Evolutionary conservation across 2,888 invertebrate genomes (phyloP).

Genomic region (Drosophila seclusa): DNA sequence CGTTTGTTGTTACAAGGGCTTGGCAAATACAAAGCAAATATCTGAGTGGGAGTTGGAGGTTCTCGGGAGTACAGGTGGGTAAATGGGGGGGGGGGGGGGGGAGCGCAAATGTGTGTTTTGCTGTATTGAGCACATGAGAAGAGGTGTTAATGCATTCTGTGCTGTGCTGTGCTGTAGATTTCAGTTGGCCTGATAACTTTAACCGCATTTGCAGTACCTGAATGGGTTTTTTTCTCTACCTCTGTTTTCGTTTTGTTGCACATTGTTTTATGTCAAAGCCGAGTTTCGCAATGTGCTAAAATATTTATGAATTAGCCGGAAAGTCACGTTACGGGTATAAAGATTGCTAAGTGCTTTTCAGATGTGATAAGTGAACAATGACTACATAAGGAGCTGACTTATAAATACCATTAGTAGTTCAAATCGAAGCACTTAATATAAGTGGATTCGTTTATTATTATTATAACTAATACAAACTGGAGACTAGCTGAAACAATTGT

Average conservation of each 20-base stretch:
- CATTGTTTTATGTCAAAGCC: conserved; percentile 18
- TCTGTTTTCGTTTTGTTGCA: conserved; percentile 38
- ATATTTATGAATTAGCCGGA: conserved; percentile 65
- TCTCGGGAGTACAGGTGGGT: background rate
- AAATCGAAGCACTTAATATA: background rate
- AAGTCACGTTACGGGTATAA: conserved; percentile 42
- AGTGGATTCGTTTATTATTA: background rate
- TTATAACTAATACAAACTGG: background rate
- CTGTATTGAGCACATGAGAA: conserved; percentile 47
- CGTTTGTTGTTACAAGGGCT: conserved; percentile 70
- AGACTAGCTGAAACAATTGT: background rate
- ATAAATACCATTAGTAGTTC: background rate
- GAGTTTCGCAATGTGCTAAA: conserved; percentile 54
- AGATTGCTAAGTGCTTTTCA: conserved; percentile 19
- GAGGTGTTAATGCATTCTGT: conserved; percentile 70
- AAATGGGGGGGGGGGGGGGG: background rate
- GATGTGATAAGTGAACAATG: conserved; percentile 8
- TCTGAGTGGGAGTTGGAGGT: conserved; percentile 8
- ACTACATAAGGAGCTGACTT: background rate
- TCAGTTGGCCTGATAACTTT: conserved; percentile 46
- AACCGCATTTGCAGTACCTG: conserved; percentile 28
- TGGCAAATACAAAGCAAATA: conserved; percentile 16
- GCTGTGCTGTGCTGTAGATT: conserved; percentile 36
- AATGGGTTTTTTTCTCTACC: conserved; percentile 11
- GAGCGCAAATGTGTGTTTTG: background rate